Conservation (phyloP, 2,113 vertebrate species). For the Scophthalmus maximus region DNA sequence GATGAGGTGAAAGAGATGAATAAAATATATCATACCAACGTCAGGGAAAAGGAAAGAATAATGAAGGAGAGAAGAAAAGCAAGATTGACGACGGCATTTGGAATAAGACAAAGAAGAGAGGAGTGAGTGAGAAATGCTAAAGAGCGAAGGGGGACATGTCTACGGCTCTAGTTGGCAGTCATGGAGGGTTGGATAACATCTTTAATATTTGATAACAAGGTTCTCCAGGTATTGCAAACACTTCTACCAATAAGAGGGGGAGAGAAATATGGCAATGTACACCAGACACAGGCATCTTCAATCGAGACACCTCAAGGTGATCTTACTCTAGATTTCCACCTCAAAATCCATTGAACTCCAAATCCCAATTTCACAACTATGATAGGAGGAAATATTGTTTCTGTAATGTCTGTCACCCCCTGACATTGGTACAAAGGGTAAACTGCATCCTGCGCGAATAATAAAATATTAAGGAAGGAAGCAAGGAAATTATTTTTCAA, state of each 20-base stretch:
- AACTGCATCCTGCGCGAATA: background rate
- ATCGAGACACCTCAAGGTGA: constrained; percentile 77
- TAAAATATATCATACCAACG: constrained; percentile 7
- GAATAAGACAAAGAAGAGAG: constrained; percentile 21
- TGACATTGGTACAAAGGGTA: constrained; percentile 37
- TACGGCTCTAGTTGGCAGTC: constrained; percentile 59
- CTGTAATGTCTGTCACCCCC: constrained; percentile 11
- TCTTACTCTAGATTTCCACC: constrained; percentile 45
- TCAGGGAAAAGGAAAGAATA: background rate
- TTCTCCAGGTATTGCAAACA: constrained; percentile 73
- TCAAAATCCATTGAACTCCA: constrained; percentile 44
- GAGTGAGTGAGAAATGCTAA: constrained; percentile 30
- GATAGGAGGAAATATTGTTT: constrained; percentile 23
- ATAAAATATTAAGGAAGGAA: constrained; percentile 13
- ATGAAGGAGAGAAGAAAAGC: background rate
- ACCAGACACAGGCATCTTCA: constrained; percentile 63
- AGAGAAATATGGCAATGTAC: constrained; percentile 65
- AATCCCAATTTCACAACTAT: constrained; percentile 43
- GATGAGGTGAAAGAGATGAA: background rate
- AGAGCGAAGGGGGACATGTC: constrained; percentile 31
- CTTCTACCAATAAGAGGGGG: constrained; percentile 71
- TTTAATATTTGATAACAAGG: constrained; percentile 85
- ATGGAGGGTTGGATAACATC: constrained; percentile 78
- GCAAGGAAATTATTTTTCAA: constrained; percentile 14
- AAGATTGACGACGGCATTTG: constrained; percentile 29